Evolutionary conservation across 2,113 vertebrate genomes (phyloP), one percentile per base, ranked within the genome.

Genomic region (Tetrax tetrax): DNA sequence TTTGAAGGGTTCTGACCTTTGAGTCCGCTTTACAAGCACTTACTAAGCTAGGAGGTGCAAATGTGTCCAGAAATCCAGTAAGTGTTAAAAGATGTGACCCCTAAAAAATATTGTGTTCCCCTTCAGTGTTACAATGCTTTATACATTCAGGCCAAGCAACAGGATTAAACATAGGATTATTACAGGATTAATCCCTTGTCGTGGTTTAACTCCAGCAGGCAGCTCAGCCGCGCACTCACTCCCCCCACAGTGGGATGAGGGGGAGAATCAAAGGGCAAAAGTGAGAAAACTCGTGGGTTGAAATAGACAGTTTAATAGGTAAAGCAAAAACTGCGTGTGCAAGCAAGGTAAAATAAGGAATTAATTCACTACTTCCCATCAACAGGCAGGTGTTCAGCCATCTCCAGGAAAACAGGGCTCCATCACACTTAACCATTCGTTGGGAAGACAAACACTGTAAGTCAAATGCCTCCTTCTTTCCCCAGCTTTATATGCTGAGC

Each of bases 391-490:
- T 27, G n/a, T 9, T 68, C 17, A 61, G 16, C 21, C 54, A 48
- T 27, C 14, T 35, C 22, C 15, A 33, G 47, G 25, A 66, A 79
- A 91, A 9, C 25, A 45, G 28, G 19, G 12, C 8, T 89, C 8
- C 29, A 27, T 59, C 48, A 33, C 1, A 3, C 2, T 0, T 45
- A n/a, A 4, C 3, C 1, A 14, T 71, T 53, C 33, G 1, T 29
- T 59, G 53, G 22, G 59, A 91, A 83, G 24, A 60, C 22, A 60
- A 83, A 25, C 9, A 7, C 15, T 1, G 0, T 51, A 4, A 65
- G 51, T 22, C 4, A 3, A 72, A 59, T 23, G 8, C 1, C 5
- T 61, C 12, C 19, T n/a, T 59, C 24, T 48, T 81, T 24, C 28
- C 5, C 4, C 17, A 53, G 7, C 3, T 88, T 56, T 88, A 71